Conservation (phyloP, 2,113 vertebrate genomes). For the Sula dactylatra region DNA sequence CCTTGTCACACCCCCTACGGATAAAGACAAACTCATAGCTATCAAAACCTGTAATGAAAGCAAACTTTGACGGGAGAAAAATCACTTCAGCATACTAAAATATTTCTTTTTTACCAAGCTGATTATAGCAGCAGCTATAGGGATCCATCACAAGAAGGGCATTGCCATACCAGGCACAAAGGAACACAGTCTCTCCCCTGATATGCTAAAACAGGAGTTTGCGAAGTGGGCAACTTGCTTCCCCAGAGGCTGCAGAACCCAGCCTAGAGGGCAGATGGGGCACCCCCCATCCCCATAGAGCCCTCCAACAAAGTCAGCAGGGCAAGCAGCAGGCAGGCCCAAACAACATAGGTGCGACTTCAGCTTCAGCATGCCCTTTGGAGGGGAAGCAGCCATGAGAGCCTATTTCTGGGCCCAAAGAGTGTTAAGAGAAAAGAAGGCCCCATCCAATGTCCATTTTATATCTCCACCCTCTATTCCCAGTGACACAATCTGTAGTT, state of each 20-base stretch:
- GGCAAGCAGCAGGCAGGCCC: background rate
- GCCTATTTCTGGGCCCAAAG: background rate
- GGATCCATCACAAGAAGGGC: background rate
- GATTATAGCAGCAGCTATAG: background rate
- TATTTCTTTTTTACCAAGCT: background rate
- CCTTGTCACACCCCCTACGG: background rate
- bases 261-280: background rate
- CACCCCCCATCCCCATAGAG: background rate
- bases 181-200: background rate
- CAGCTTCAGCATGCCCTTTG: background rate
- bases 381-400: background rate
- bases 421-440: background rate
- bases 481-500: background rate
- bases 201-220: background rate
- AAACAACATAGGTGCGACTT: background rate
- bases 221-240: background rate
- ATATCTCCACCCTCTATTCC: background rate
- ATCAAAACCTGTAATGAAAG: slow-evolving; percentile 41
- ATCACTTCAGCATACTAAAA: slow-evolving; percentile 1
- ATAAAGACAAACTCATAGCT: slow-evolving; percentile 27
- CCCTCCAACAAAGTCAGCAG: background rate
- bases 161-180: background rate
- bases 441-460: background rate
- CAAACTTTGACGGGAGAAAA: slow-evolving; percentile 37
- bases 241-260: background rate